Conservation (phyloP, 2,113 vertebrate genomes). For the Amphilophus citrinellus region DNA sequence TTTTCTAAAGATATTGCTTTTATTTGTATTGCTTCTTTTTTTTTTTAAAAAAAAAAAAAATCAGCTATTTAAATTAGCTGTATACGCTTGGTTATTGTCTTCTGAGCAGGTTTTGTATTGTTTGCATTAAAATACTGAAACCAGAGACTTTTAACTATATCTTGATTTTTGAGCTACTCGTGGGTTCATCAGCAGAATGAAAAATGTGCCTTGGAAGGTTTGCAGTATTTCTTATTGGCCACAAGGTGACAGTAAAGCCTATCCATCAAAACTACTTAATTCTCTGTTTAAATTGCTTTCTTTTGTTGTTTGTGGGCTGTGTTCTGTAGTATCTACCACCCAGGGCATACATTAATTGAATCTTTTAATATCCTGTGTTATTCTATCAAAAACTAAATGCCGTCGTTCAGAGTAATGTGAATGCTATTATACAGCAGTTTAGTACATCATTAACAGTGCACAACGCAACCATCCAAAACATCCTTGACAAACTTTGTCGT, state of each 20-base stretch:
- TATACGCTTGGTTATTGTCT: neutral
- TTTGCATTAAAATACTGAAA: conserved; percentile 47
- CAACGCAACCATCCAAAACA: neutral
- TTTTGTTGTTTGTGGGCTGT: neutral
- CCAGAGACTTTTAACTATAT: neutral
- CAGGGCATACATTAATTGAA: neutral
- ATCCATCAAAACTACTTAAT: neutral
- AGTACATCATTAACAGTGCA: neutral
- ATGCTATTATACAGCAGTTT: neutral
- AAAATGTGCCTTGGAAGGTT: neutral
- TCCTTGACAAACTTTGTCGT: neutral
- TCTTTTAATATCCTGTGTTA: neutral
- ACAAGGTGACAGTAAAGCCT: conserved; percentile 28
- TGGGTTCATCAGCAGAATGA: neutral
- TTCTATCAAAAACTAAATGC: neutral
- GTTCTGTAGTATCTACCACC: neutral
- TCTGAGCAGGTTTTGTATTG: neutral
- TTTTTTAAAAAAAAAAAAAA: neutral
- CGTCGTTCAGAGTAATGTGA: neutral
- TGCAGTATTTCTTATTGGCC: conserved; percentile 18
- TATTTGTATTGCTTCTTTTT: conserved; percentile 12
- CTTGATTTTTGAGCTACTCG: neutral
- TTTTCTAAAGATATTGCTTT: neutral
- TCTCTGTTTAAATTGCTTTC: neutral
- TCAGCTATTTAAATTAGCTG: conserved; percentile 19